phyloP scores from a whole-genome alignment of 2,797 vertebrate species.

The Silurus aristotelis region DNA sequence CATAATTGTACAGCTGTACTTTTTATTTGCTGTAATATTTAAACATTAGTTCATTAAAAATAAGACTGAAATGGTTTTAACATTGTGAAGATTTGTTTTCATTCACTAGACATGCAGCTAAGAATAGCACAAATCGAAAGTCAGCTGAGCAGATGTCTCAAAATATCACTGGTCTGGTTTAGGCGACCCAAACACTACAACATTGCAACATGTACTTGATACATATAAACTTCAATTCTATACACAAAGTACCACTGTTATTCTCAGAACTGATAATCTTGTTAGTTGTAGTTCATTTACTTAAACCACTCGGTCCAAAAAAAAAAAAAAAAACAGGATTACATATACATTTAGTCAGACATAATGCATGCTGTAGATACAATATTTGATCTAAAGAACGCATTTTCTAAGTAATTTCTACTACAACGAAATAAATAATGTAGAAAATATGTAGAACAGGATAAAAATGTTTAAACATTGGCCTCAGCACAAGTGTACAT shows the following conservation, averaged over 20 bases:
- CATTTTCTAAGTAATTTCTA: not conserved
- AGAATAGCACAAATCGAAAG: slow-evolving; percentile 34
- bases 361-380: not conserved
- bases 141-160: slow-evolving; percentile 42
- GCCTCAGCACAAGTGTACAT: no score
- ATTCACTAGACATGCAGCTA: slow-evolving; percentile 31
- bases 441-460: not conserved
- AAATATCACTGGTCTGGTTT: slow-evolving; percentile 26
- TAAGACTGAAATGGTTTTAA: not conserved
- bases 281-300: not conserved
- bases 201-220: not conserved
- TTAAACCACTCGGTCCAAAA: not conserved
- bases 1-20: slow-evolving; percentile 42
- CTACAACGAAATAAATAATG: not conserved
- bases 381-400: not conserved
- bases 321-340: not conserved
- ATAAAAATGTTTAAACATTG: not conserved
- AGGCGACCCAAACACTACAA: not conserved
- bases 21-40: not conserved
- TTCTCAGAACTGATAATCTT: not conserved
- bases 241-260: not conserved
- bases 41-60: slow-evolving; percentile 2
- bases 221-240: not conserved
- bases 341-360: not conserved
- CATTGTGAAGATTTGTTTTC: slow-evolving; percentile 27